A percentile compares a stretch with the other conserved stretches of the same genome.
Evolutionary conservation across 2,888 invertebrate genomes (phyloP).

Genomic region (Acanthoscelides obtectus): DNA sequence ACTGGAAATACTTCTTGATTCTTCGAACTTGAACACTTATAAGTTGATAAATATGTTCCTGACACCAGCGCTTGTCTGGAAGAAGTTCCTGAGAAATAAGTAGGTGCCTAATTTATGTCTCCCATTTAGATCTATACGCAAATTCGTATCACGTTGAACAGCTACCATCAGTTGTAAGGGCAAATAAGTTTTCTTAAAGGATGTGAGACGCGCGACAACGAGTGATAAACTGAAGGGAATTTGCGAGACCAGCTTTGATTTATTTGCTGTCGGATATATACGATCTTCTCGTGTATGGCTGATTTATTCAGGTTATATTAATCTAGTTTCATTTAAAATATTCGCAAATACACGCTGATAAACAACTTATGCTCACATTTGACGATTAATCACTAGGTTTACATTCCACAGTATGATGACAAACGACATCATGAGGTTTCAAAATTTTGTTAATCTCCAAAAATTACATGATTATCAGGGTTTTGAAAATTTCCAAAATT

Average conservation of each 20-base stretch:
- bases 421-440: too few species aligned
- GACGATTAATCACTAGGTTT: too few species aligned
- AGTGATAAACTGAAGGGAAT: neutral
- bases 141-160: neutral
- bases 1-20: too few species aligned
- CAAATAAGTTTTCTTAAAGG: neutral
- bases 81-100: neutral
- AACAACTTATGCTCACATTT: too few species aligned
- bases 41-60: too few species aligned
- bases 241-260: neutral
- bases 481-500: too few species aligned
- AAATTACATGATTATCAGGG: too few species aligned
- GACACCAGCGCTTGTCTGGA: neutral
- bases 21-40: too few species aligned
- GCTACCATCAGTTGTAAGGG: neutral
- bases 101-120: neutral
- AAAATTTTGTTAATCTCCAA: too few species aligned
- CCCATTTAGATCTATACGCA: neutral
- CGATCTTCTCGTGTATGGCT: neutral
- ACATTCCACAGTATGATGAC: too few species aligned
- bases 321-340: neutral
- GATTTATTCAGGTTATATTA: neutral
- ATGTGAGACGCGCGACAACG: neutral
- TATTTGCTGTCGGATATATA: neutral
- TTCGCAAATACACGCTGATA: neutral